phyloP scores from a whole-genome alignment of 1,140 invertebrate genomes.

The Neodiprion fabricii region DNA sequence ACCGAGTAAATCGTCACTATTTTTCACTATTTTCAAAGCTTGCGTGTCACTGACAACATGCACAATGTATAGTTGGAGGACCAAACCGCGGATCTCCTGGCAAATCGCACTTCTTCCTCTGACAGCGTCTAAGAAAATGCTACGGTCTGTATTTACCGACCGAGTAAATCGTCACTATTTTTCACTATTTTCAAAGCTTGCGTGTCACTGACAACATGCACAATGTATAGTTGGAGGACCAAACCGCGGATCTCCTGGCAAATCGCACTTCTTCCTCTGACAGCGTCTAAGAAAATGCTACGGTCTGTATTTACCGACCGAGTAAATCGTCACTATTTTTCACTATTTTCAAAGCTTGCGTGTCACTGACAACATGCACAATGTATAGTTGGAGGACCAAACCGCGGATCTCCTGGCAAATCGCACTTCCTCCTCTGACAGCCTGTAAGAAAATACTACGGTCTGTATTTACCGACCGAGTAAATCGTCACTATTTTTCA shows the following conservation, averaged over 20 bases:
- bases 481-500: background rate
- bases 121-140: background rate
- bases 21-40: too few relatives aligned
- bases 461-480: background rate
- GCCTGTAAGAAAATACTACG: background rate
- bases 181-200: too few relatives aligned
- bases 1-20: background rate
- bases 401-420: conserved; percentile 26
- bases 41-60: too few relatives aligned
- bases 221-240: conserved; percentile 30
- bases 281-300: background rate
- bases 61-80: conserved; percentile 26
- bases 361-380: too few relatives aligned
- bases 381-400: conserved; percentile 36
- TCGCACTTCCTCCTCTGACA: background rate
- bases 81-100: conserved; percentile 37
- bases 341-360: too few relatives aligned
- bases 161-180: background rate
- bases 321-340: background rate
- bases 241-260: conserved; percentile 33
- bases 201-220: too few relatives aligned
- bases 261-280: background rate
- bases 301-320: background rate
- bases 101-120: background rate
- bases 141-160: background rate